Evolutionary conservation across 2,888 invertebrate genomes (phyloP).

Genomic region (Agonopterix subpropinquella): DNA sequence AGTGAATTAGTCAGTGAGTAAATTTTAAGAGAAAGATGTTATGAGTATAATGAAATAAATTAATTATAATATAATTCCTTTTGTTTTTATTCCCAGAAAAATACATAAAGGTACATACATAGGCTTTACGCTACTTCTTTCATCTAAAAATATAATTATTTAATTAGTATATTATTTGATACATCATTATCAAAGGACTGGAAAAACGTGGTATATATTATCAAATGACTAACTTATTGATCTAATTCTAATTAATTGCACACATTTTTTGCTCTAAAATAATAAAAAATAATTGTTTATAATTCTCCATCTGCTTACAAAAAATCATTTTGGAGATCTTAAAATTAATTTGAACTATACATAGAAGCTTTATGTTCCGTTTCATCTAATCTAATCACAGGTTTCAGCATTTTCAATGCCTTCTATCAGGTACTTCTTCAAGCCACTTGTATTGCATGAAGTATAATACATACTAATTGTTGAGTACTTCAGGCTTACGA

Average conservation of each 20-base stretch:
- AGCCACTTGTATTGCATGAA: conserved; percentile 55
- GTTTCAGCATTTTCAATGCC: conserved; percentile 49
- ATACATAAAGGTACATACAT: neutral
- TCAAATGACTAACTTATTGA: neutral
- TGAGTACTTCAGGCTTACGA: conserved; percentile 75
- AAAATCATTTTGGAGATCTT: too few species aligned
- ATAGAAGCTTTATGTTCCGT: too few species aligned
- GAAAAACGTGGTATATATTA: neutral
- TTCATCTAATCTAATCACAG: conserved; percentile 13
- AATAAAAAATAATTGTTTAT: too few species aligned
- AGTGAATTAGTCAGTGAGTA: conserved; percentile 69
- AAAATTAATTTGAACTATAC: too few species aligned
- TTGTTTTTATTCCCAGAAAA: conserved; percentile 3
- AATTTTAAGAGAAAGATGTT: conserved; percentile 67
- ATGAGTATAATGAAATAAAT: conserved; percentile 71
- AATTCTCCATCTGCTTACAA: too few species aligned
- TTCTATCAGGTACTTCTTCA: conserved; percentile 69
- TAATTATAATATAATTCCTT: conserved; percentile 37
- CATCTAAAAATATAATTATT: neutral
- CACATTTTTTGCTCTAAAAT: neutral
- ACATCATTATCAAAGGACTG: neutral
- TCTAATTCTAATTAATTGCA: neutral
- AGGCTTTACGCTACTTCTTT: neutral
- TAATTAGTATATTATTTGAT: neutral
- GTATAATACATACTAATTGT: conserved; percentile 62